Percentiles rank a stretch among this genome's conserved stretches.
phyloP scores from a whole-genome alignment of 2,113 vertebrate species.

The Crotalus helleri region DNA sequence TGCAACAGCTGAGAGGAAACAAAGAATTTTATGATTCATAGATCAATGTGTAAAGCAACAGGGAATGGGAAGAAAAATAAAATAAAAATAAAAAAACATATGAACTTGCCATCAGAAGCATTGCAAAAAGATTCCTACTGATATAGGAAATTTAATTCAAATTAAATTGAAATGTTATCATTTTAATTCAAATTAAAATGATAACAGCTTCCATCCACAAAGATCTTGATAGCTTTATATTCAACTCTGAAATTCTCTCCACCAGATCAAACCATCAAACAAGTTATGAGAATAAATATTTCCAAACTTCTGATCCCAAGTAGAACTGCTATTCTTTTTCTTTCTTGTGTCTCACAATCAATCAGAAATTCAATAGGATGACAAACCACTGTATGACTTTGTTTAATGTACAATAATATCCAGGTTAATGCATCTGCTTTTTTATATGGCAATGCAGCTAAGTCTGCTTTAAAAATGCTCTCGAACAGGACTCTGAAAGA shows the following conservation, averaged over 20 bases:
- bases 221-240: accelerated
- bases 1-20: background rate
- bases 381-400: too few species aligned
- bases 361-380: background rate
- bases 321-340: background rate
- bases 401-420: too few species aligned
- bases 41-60: background rate
- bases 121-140: slow-evolving; percentile 30
- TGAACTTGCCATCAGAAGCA: slow-evolving; percentile 20
- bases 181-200: background rate
- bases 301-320: background rate
- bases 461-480: too few species aligned
- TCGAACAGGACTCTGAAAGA: too few species aligned
- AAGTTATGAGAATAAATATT: background rate
- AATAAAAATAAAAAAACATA: slow-evolving; percentile 11
- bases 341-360: background rate
- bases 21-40: background rate
- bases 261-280: accelerated
- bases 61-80: background rate
- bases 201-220: accelerated
- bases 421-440: too few species aligned
- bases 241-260: accelerated
- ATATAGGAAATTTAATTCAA: background rate
- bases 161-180: too few species aligned
- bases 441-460: too few species aligned